Evolutionary conservation across 53 echinoderm and acorn worm species (phyloP).

Genomic region (Paelopatides confundens): DNA sequence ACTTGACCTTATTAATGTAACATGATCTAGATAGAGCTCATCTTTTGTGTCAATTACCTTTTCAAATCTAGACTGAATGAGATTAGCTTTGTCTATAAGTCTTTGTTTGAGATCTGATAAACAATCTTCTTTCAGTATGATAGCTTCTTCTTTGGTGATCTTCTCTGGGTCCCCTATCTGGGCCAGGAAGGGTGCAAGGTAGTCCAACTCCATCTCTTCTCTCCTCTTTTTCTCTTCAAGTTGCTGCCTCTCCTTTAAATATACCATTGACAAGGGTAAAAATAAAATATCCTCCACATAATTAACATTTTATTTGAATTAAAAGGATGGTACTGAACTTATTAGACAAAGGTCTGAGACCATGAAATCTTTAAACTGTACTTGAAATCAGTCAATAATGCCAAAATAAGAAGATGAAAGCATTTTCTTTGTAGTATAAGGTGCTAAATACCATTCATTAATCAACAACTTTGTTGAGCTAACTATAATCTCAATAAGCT

Average conservation of each 20-base stretch:
- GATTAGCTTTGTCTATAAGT: slow-evolving; percentile 98
- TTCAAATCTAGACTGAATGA: slow-evolving; percentile 98
- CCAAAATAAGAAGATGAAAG: too few relatives aligned
- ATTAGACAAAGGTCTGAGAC: background rate
- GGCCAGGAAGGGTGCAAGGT: slow-evolving; percentile 97
- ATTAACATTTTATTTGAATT: too few relatives aligned
- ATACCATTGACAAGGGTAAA: too few relatives aligned
- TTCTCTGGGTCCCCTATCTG: slow-evolving; percentile 98
- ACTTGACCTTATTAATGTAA: too few relatives aligned
- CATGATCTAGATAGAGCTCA: too few relatives aligned
- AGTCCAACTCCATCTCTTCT: slow-evolving; percentile 99
- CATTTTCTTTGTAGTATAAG: too few relatives aligned
- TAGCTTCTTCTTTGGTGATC: slow-evolving; percentile 81
- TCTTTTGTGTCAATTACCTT: slow-evolving; percentile 65
- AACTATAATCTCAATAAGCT: too few relatives aligned
- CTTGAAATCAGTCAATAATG: background rate
- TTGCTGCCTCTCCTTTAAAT: slow-evolving; percentile 82
- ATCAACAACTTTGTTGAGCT: too few relatives aligned
- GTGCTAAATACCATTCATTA: too few relatives aligned
- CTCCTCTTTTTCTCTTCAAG: slow-evolving; percentile 98
- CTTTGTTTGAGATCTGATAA: slow-evolving; percentile 96
- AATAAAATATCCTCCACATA: too few relatives aligned
- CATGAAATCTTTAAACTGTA: background rate
- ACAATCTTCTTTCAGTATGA: slow-evolving; percentile 96
- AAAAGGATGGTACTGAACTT: background rate